A percentile compares a stretch with the other conserved stretches of the same genome.
These are phyloP conservation scores for Tiaroga cobitis DNA, from an alignment of 2,797 vertebrate genomes.

Conservation along the genomic window DNA sequence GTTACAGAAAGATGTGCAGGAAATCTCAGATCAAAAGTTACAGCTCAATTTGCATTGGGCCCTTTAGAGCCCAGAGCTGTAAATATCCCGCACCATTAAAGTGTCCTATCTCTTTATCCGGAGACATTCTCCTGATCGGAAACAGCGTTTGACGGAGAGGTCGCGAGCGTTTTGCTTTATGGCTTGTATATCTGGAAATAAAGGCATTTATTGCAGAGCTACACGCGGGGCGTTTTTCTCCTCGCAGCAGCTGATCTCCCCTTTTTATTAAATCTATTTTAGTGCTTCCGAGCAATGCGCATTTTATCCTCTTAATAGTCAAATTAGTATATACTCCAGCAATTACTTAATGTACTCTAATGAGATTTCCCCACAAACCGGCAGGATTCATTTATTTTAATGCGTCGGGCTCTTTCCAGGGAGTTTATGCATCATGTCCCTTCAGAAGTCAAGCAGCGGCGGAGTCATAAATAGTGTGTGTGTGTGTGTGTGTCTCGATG, in stretches of 20 bases:
- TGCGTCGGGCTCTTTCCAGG: constrained; percentile 73
- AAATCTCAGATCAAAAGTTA: constrained; percentile 65
- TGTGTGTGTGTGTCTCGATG: too few species aligned
- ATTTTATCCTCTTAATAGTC: constrained; percentile 86
- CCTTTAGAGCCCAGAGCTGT: constrained; percentile 52
- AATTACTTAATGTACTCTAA: constrained; percentile 88
- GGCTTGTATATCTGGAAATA: constrained; percentile 58
- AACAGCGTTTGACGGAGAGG: neutral
- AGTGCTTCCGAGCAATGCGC: constrained; percentile 83
- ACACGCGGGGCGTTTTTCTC: constrained; percentile 14
- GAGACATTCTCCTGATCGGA: constrained; percentile 8
- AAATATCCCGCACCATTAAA: constrained; percentile 57
- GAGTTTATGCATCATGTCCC: constrained; percentile 66
- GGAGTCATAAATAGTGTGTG: constrained; percentile 73
- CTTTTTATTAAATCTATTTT: constrained; percentile 84
- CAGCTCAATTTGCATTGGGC: constrained; percentile 66
- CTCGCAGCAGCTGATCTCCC: constrained; percentile 67
- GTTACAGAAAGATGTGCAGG: constrained; percentile 60
- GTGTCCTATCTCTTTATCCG: constrained; percentile 20
- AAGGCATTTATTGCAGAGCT: constrained; percentile 57
- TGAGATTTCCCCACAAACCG: constrained; percentile 83
- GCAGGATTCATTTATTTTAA: constrained; percentile 86
- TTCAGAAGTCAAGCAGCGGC: constrained; percentile 47
- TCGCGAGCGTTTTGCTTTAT: neutral
- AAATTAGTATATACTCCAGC: constrained; percentile 85